Conservation (phyloP, 1,140 invertebrate genomes). For the Thaumatotibia leucotreta region DNA sequence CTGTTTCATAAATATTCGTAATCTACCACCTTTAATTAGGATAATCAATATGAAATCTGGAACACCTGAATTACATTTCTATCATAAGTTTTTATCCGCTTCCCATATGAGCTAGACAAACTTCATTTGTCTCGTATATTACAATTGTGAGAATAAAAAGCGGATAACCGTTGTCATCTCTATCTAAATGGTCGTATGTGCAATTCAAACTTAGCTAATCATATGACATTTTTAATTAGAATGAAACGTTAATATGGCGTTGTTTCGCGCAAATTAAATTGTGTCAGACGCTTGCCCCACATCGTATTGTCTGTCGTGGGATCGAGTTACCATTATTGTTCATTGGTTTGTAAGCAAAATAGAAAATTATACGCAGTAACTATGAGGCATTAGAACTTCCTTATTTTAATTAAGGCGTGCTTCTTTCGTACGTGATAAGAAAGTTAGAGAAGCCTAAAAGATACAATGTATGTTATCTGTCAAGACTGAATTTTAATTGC, state of each 20-base stretch:
- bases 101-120: neutral
- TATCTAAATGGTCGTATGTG: neutral
- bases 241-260: conserved; percentile 38
- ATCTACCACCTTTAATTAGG: too few relatives aligned
- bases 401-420: neutral
- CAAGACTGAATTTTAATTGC: conserved; percentile 16
- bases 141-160: conserved; percentile 52
- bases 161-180: conserved; percentile 31
- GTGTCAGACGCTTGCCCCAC: conserved; percentile 67
- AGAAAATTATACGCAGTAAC: conserved; percentile 62
- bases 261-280: conserved; percentile 66
- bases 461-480: conserved; percentile 6
- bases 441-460: neutral
- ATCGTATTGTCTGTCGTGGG: conserved; percentile 67
- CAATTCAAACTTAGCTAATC: neutral
- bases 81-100: neutral
- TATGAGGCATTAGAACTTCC: conserved; percentile 42
- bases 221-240: neutral
- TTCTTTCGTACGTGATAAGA: neutral
- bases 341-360: conserved; percentile 51
- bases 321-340: conserved; percentile 57
- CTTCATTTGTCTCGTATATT: conserved; percentile 24
- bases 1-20: too few relatives aligned
- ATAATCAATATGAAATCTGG: neutral
- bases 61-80: neutral